phyloP scores from a whole-genome alignment of 1,140 invertebrate genomes.

The Drosophila santomea region DNA sequence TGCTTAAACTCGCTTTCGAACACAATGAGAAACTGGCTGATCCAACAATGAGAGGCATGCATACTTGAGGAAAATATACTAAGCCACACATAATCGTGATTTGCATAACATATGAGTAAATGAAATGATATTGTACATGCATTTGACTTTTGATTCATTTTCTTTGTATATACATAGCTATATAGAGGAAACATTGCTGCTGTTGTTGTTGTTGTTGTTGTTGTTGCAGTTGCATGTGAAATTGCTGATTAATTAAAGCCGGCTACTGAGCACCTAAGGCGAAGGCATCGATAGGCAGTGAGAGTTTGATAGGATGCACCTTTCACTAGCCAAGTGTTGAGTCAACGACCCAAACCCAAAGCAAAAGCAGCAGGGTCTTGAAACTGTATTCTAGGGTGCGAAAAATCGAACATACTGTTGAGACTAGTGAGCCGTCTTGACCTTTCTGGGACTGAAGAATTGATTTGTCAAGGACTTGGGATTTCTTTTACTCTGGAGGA shows the following conservation, averaged over 20 bases:
- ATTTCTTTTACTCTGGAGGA: neutral
- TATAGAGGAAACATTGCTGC: constrained; percentile 24
- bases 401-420: constrained; percentile 6
- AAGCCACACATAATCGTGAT: constrained; percentile 40
- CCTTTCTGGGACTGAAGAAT: neutral
- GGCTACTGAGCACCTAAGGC: constrained; percentile 52
- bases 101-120: constrained; percentile 45
- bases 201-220: constrained; percentile 17
- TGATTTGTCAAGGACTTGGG: neutral
- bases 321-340: constrained; percentile 33
- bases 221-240: constrained; percentile 35
- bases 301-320: constrained; percentile 44
- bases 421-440: neutral
- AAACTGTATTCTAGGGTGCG: constrained; percentile 12
- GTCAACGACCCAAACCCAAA: constrained; percentile 29
- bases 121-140: constrained; percentile 48
- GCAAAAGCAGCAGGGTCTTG: constrained; percentile 8
- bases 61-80: neutral
- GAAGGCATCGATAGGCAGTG: constrained; percentile 56
- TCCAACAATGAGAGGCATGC: constrained; percentile 32
- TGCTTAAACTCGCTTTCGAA: constrained; percentile 36
- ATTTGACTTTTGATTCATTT: constrained; percentile 36
- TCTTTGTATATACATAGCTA: constrained; percentile 32
- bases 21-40: constrained; percentile 52
- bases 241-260: constrained; percentile 55